These are phyloP conservation scores for Drosophila conformis DNA, from an alignment of 2,888 invertebrate species.

Conservation along the genomic window DNA sequence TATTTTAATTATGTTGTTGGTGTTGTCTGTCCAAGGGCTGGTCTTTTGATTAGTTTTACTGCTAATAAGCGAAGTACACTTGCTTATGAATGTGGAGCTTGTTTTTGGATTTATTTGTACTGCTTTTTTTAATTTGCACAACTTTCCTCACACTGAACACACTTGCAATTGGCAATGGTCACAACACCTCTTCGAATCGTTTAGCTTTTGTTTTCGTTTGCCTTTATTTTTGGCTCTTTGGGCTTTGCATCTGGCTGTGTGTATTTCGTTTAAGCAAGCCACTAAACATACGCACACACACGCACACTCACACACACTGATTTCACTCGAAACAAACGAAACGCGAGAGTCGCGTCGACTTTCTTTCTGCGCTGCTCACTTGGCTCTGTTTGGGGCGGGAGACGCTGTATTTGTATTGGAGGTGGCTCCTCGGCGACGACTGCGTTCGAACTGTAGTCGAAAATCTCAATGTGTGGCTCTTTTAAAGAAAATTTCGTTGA, in stretches of 20 bases:
- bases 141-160: conserved; percentile 68
- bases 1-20: conserved; percentile 24
- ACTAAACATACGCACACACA: background rate
- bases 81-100: conserved; percentile 14
- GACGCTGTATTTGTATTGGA: conserved; percentile 18
- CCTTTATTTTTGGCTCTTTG: conserved; percentile 19
- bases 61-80: conserved; percentile 45
- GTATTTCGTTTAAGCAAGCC: conserved; percentile 25
- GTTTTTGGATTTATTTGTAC: conserved; percentile 19
- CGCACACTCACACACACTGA: conserved; percentile 24
- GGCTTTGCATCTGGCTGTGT: conserved; percentile 22
- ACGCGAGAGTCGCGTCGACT: conserved; percentile 59
- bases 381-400: conserved; percentile 11
- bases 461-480: conserved; percentile 58
- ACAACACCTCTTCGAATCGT: conserved; percentile 43
- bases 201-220: conserved; percentile 55
- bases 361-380: conserved; percentile 62
- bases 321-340: conserved; percentile 62
- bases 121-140: conserved; percentile 37
- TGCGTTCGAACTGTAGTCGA: conserved; percentile 76
- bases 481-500: conserved; percentile 79
- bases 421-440: conserved; percentile 72
- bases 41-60: conserved; percentile 46
- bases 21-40: conserved; percentile 19
- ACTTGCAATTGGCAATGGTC: conserved; percentile 57